These are phyloP conservation scores for Pterois miles DNA, from an alignment of 2,797 vertebrate genomes.

Conservation along the genomic window DNA sequence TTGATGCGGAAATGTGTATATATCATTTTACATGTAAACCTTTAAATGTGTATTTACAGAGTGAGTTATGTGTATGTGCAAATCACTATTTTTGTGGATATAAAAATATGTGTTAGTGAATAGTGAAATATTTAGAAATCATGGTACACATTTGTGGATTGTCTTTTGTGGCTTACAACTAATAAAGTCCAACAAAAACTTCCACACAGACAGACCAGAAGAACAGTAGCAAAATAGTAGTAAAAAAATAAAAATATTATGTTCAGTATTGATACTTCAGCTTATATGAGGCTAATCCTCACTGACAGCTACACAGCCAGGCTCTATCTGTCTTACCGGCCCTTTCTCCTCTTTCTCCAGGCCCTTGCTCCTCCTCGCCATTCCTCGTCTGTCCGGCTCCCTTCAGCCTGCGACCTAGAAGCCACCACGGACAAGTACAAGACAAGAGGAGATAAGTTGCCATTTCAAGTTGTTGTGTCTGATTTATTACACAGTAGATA, in stretches of 20 bases:
- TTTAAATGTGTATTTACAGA: too few species aligned
- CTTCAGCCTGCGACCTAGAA: slow-evolving; percentile 76
- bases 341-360: slow-evolving; percentile 46
- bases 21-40: too few species aligned
- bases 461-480: slow-evolving; percentile 16
- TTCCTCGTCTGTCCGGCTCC: slow-evolving; percentile 59
- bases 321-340: slow-evolving; percentile 46
- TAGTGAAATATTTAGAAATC: too few species aligned
- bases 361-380: slow-evolving; percentile 60
- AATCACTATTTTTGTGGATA: too few species aligned
- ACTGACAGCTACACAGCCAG: slow-evolving; percentile 39
- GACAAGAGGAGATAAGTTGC: neutral
- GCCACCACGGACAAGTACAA: neutral
- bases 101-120: too few species aligned
- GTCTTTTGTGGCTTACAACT: too few species aligned
- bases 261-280: neutral
- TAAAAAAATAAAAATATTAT: neutral
- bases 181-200: too few species aligned
- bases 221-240: too few species aligned
- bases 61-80: too few species aligned
- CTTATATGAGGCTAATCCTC: slow-evolving; percentile 1
- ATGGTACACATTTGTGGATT: too few species aligned
- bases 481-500: neutral
- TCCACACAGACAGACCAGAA: neutral
- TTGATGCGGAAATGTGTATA: too few species aligned